These are phyloP conservation scores for Pygocentrus nattereri DNA, from an alignment of 2,797 vertebrate species.

Conservation along the genomic window DNA sequence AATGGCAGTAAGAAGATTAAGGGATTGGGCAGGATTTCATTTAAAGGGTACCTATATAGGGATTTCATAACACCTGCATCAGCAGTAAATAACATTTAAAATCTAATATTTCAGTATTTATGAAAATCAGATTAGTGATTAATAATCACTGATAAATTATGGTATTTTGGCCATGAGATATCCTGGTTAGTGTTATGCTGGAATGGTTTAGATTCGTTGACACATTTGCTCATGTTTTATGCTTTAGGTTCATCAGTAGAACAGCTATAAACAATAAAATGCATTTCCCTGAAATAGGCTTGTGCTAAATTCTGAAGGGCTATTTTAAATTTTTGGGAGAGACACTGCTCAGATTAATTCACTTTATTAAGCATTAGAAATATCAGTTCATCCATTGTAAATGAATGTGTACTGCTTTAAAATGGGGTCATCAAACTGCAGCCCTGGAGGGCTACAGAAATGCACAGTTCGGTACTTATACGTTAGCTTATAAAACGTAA, in stretches of 20 bases:
- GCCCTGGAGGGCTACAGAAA: not conserved
- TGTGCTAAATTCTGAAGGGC: conserved; percentile 51
- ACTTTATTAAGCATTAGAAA: not conserved
- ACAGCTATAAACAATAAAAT: not conserved
- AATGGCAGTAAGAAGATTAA: not conserved
- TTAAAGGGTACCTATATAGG: too few relatives aligned
- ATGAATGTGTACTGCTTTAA: conserved; percentile 9
- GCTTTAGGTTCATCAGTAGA: not conserved
- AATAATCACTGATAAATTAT: not conserved
- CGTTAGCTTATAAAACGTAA: conserved; percentile 6
- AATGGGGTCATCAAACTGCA: conserved; percentile 13
- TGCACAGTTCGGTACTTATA: not conserved
- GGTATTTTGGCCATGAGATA: not conserved
- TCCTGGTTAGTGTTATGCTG: not conserved
- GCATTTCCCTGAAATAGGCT: conserved; percentile 4
- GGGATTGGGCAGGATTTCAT: not conserved
- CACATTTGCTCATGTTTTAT: not conserved
- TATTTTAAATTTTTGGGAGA: conserved; percentile 44
- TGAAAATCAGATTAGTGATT: too few relatives aligned
- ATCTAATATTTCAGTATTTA: too few relatives aligned
- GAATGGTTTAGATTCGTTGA: not conserved
- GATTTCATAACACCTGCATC: too few relatives aligned
- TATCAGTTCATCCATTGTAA: not conserved
- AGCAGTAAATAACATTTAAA: too few relatives aligned
- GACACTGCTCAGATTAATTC: not conserved